Percentiles rank a stretch among this genome's conserved stretches.
Conservation (phyloP, 2,888 invertebrate genomes). For the Pyrrhosoma nymphula region DNA sequence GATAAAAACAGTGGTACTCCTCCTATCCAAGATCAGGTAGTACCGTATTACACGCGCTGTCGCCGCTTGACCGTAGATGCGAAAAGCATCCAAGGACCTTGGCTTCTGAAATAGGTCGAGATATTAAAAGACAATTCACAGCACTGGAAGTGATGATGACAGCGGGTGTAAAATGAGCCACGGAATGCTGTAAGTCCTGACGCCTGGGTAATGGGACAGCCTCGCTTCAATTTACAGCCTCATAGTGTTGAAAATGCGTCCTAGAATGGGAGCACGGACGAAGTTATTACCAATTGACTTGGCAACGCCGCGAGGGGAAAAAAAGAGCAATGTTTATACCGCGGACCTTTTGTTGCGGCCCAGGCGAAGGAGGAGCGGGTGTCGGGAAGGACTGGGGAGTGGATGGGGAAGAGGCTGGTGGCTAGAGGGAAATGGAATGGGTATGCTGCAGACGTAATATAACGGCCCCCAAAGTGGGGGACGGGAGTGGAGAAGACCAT, state of each 20-base stretch:
- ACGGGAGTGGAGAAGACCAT: conserved; percentile 25
- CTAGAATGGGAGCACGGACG: conserved; percentile 21
- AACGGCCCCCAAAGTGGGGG: conserved; percentile 51
- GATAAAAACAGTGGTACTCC: neutral
- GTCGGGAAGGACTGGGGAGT: neutral
- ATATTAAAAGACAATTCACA: conserved; percentile 52
- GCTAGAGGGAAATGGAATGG: conserved; percentile 33
- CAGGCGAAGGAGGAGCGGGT: neutral
- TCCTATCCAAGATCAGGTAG: neutral
- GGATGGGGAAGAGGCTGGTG: neutral
- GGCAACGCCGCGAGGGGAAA: conserved; percentile 39
- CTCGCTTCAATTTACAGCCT: conserved; percentile 38
- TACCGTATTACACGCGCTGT: neutral
- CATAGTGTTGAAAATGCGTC: conserved; percentile 37
- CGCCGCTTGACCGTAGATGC: neutral
- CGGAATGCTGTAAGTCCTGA: conserved; percentile 43
- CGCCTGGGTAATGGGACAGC: neutral
- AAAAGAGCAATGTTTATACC: conserved; percentile 60
- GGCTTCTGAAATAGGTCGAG: conserved; percentile 32
- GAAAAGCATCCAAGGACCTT: neutral
- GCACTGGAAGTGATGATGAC: conserved; percentile 22
- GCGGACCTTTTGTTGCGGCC: conserved; percentile 40
- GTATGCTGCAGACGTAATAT: conserved; percentile 52
- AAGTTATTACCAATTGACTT: conserved; percentile 58
- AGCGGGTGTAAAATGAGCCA: neutral